Evolutionary conservation across 2,113 vertebrate genomes (phyloP), one percentile per base, ranked within the genome.

Genomic region (Paramisgurnus dabryanus): DNA sequence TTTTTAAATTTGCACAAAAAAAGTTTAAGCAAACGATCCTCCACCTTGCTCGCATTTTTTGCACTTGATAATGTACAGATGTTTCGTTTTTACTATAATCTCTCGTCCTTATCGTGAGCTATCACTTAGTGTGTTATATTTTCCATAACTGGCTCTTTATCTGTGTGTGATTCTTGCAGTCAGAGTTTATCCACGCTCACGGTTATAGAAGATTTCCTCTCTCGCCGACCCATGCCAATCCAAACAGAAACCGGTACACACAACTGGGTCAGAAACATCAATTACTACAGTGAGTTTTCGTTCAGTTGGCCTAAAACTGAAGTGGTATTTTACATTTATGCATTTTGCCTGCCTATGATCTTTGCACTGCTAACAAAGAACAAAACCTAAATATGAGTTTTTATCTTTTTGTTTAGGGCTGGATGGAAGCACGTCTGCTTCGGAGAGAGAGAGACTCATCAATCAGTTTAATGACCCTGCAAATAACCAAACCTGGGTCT

Each of bases 381-480:
- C 27, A 34, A 70, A 73, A 66, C 18, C 61, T 39, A 65, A 50
- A 77, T 34, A 43, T 47, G 39, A 13, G 27, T 76, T 9, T 40
- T 22, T 6, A 43, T 70, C 4, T 0, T 66, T 12, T 66, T 34
- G 27, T 34, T 22, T 86, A 98, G 98, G 98, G 81, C 85, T 99
- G 87, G 97, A 99, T 90, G 97, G 98, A 55, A 97, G 98, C 86
- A 99, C 97, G 12, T 98, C 98, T 49, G 94, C 96, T 60, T 95
- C 96, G 0, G 98, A 99, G 89, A 94, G 98, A 87, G 98, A 99
- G 60, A 91, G 96, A 34, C 94, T 99, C 75, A 99, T 99, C 87
- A 98, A 98, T 89, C 96, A 98, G 91, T 99, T 99, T 88, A 99
- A 99, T 79, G 96, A 99, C 87, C 94, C 96, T 55, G 93, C 90